Percentiles rank a stretch among this genome's conserved stretches.
phyloP scores from a whole-genome alignment of 2,797 vertebrate genomes.

The Myoxocephalus aenaeus region DNA sequence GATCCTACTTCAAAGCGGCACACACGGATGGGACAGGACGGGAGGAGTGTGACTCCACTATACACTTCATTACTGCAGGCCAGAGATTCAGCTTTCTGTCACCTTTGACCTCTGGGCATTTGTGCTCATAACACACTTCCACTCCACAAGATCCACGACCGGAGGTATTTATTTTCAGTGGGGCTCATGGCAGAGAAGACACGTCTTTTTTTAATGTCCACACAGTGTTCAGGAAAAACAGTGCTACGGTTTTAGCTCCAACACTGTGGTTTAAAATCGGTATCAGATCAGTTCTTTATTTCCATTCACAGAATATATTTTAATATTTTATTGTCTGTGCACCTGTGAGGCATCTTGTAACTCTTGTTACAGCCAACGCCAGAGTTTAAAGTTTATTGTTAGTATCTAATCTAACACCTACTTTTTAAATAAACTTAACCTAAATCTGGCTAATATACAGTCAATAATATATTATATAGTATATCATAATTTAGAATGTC shows the following conservation, averaged over 20 bases:
- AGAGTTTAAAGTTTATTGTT: background rate
- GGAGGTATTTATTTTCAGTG: conserved; percentile 28
- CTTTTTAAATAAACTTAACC: background rate
- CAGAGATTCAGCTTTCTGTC: conserved; percentile 48
- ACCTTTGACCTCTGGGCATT: conserved; percentile 61
- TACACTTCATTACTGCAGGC: conserved; percentile 56
- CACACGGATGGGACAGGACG: conserved; percentile 20
- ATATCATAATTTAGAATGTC: background rate
- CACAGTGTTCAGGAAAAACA: background rate
- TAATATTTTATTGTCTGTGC: background rate
- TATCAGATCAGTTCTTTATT: background rate
- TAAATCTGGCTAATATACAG: background rate
- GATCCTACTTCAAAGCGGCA: conserved; percentile 83
- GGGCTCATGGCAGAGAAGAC: background rate
- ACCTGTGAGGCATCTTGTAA: background rate
- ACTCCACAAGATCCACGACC: conserved; percentile 22
- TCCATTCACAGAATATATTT: background rate
- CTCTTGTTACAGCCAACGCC: background rate
- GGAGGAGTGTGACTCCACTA: conserved; percentile 14
- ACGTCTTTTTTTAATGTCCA: background rate
- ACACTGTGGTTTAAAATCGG: background rate
- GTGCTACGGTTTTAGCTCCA: background rate
- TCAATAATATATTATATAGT: background rate
- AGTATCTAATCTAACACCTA: background rate
- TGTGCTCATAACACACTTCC: conserved; percentile 57